Conservation (phyloP, 2,888 invertebrate genomes). For the Exocentrus adspersus region DNA sequence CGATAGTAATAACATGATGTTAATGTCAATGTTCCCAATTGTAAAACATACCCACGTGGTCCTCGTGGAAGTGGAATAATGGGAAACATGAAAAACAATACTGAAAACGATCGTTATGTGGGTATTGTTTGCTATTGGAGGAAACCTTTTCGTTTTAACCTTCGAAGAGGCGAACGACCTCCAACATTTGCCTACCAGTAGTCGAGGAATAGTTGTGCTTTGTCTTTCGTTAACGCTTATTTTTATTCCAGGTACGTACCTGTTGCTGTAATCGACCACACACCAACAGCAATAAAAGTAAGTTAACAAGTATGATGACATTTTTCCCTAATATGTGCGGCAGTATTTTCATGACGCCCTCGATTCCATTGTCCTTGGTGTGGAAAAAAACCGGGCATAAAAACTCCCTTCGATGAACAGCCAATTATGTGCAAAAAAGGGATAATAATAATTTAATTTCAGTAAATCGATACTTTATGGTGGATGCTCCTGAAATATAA, state of each 20-base stretch:
- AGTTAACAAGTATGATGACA: too few species aligned
- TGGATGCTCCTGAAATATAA: too few species aligned
- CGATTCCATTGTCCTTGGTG: too few species aligned
- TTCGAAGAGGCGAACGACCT: slow-evolving; percentile 17
- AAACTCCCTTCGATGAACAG: too few species aligned
- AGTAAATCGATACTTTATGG: too few species aligned
- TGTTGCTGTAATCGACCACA: background rate
- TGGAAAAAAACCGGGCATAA: too few species aligned
- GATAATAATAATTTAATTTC: too few species aligned
- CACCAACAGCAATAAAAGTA: background rate
- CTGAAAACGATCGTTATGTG: slow-evolving; percentile 12
- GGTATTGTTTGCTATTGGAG: slow-evolving; percentile 16
- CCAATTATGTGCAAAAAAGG: too few species aligned
- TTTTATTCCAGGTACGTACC: slow-evolving; percentile 8
- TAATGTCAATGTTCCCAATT: slow-evolving; percentile 4
- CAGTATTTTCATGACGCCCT: too few species aligned
- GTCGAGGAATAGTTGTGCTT: background rate
- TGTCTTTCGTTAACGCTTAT: slow-evolving; percentile 1
- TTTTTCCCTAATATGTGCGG: too few species aligned
- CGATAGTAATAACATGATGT: slow-evolving; percentile 8
- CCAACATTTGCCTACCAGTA: slow-evolving; percentile 6
- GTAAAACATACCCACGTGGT: background rate
- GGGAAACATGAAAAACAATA: background rate
- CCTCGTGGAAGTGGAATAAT: background rate
- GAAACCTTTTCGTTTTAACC: slow-evolving; percentile 12